Evolutionary conservation across 2,888 invertebrate genomes (phyloP), one percentile per base, ranked within the genome.

Genomic region (Petrolisthes cinctipes): DNA sequence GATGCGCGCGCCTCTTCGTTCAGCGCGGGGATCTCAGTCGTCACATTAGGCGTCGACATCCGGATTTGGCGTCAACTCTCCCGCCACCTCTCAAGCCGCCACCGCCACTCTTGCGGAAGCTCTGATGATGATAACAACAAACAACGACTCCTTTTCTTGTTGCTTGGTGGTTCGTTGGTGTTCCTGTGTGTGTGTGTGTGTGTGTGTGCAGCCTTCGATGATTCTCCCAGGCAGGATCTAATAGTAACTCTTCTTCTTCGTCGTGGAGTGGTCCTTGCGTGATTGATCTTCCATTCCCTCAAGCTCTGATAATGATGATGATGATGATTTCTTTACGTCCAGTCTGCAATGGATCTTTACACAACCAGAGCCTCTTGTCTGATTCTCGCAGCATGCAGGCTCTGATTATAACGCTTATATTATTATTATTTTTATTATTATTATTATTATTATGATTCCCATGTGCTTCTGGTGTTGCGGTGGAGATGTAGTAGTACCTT

Each of bases 1-100:
- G 82, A 11, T 89, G 89, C 78, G 14, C 68, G 11, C 76, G 82
- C 9, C 82, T 89, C 82, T 89, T 89, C 84, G 89, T 86, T 14
- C 86, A 86, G 61, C 83, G 82, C 23, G 82, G 86, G 6, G 86
- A 86, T 61, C 86, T 86, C 53, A 89, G 37, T 57, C 83, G 86
- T 23, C 89, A 89, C 57, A 51, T 89, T 14, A 76, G 86, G 0
- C 81, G 86, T 11, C 83, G 82, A 20, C 89, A 89, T 73, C 86
- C 86, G 1, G 54, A 84, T 1, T 79, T 85, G 5, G 17, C 68
- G 7, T 23, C 84, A 11, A 37, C 56, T 11, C 56, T 37, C 37
- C 73, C 61, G 66, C 78, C 5, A 51, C 79, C 20, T n/a, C 80
- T 0, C 20, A 56, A 37, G 5, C 51, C n/a, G 51, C 73, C n/a